Conservation (phyloP, 2,888 invertebrate species). For the Troides oblongomaculatus region DNA sequence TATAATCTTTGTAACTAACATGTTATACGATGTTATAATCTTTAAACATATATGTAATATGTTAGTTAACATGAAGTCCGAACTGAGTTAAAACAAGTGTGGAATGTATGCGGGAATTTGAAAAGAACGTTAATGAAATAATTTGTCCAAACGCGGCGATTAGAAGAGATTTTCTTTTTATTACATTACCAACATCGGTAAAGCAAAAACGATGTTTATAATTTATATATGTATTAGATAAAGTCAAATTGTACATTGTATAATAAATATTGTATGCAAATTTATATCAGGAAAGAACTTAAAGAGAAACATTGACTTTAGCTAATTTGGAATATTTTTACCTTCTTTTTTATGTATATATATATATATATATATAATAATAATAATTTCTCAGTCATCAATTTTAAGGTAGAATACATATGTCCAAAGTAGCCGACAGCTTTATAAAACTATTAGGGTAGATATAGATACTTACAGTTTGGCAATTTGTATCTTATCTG, state of each 20-base stretch:
- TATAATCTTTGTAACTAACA: slow-evolving; percentile 3
- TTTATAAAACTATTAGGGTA: slow-evolving; percentile 8
- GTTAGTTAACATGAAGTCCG: slow-evolving; percentile 3
- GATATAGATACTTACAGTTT: slow-evolving; percentile 91
- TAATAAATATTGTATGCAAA: background rate
- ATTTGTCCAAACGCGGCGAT: slow-evolving; percentile 13
- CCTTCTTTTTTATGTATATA: too few species aligned
- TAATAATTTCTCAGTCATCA: too few species aligned
- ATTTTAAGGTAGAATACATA: background rate
- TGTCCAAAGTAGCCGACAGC: background rate
- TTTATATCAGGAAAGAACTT: background rate
- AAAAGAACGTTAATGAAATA: slow-evolving; percentile 23
- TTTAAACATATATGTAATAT: background rate
- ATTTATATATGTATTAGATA: background rate
- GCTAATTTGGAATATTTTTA: too few species aligned
- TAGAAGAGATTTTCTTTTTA: slow-evolving; percentile 1
- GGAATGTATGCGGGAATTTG: slow-evolving; percentile 22
- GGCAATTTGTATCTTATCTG: slow-evolving; percentile 98
- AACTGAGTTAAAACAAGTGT: slow-evolving; percentile 1
- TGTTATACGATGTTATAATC: slow-evolving; percentile 7
- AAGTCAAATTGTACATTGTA: background rate
- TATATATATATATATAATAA: too few species aligned
- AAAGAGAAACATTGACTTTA: background rate
- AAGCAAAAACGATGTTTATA: slow-evolving; percentile 1
- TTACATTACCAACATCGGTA: background rate